phyloP scores from a whole-genome alignment of 1,140 invertebrate genomes.

The Drosophila simulans region DNA sequence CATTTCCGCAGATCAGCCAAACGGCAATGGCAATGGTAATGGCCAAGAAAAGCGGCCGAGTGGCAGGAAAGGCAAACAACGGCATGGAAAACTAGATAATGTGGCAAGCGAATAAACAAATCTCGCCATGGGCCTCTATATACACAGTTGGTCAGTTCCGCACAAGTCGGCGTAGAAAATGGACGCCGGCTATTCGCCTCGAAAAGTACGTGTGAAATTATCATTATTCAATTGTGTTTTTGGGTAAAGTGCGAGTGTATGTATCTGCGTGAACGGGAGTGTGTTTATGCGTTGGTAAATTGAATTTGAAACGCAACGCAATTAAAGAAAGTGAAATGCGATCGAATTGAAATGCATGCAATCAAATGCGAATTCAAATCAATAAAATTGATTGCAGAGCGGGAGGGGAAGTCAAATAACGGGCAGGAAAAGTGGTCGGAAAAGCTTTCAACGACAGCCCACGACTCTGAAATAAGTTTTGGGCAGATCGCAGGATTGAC shows the following conservation, averaged over 20 bases:
- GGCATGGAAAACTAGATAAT: constrained; percentile 41
- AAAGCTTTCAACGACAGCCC: constrained; percentile 25
- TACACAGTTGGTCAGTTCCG: constrained; percentile 54
- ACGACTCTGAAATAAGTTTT: constrained; percentile 16
- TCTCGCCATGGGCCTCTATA: constrained; percentile 18
- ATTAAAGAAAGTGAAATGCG: constrained; percentile 44
- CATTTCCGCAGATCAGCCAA: constrained; percentile 41
- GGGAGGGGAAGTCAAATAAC: not conserved
- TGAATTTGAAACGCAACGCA: constrained; percentile 28
- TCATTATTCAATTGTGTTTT: not conserved
- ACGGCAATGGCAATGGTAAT: constrained; percentile 59
- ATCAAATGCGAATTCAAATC: constrained; percentile 63
- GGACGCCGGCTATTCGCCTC: constrained; percentile 64
- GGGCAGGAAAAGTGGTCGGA: constrained; percentile 8
- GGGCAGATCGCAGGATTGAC: constrained; percentile 32
- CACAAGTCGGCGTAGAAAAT: constrained; percentile 71
- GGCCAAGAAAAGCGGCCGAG: constrained; percentile 63
- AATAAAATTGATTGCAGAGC: constrained; percentile 70
- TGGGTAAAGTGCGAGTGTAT: constrained; percentile 5
- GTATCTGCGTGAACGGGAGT: constrained; percentile 2
- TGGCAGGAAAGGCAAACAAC: constrained; percentile 19
- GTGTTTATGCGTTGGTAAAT: constrained; percentile 22
- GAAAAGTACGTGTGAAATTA: constrained; percentile 62
- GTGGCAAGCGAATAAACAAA: constrained; percentile 72
- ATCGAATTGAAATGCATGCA: constrained; percentile 36